Evolutionary conservation across 2,113 vertebrate species (phyloP).

Genomic region (Shinisaurus crocodilurus): DNA sequence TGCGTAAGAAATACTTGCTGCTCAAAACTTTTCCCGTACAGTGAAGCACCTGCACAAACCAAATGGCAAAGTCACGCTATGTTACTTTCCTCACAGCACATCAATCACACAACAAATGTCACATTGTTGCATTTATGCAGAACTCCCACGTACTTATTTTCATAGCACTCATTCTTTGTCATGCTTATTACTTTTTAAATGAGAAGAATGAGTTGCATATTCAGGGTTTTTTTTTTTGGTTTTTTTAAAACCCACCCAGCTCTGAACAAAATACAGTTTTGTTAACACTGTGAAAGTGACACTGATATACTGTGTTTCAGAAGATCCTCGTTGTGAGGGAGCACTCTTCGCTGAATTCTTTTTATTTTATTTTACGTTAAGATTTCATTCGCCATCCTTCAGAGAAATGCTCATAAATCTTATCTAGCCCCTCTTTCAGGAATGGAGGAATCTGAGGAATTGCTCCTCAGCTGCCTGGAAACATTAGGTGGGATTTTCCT

Average conservation of each 20-base stretch:
- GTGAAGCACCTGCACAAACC: conserved; percentile 59
- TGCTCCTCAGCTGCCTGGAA: neutral
- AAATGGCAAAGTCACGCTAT: conserved; percentile 48
- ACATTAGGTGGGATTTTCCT: neutral
- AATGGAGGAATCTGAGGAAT: neutral
- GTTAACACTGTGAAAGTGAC: conserved; percentile 9
- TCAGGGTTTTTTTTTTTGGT: neutral
- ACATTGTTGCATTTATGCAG: conserved; percentile 63
- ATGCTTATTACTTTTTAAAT: conserved; percentile 59
- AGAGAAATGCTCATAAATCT: neutral
- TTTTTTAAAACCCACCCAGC: conserved; percentile 13
- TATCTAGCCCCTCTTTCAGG: neutral
- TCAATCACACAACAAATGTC: conserved; percentile 62
- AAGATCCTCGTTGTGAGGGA: conserved; percentile 41
- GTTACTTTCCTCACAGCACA: conserved; percentile 55
- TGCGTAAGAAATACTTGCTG: conserved; percentile 3
- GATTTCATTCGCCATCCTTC: conserved; percentile 18
- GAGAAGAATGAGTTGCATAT: conserved; percentile 43
- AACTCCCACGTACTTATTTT: conserved; percentile 74
- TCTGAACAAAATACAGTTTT: conserved; percentile 24
- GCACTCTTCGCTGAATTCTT: conserved; percentile 46
- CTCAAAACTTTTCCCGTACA: conserved; percentile 40
- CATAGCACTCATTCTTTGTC: conserved; percentile 59
- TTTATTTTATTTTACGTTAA: conserved; percentile 44
- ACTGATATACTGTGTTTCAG: conserved; percentile 26